Percentiles rank a stretch among this genome's conserved stretches.
phyloP scores from a whole-genome alignment of 2,797 vertebrate genomes.

The Labeo calbasu region DNA sequence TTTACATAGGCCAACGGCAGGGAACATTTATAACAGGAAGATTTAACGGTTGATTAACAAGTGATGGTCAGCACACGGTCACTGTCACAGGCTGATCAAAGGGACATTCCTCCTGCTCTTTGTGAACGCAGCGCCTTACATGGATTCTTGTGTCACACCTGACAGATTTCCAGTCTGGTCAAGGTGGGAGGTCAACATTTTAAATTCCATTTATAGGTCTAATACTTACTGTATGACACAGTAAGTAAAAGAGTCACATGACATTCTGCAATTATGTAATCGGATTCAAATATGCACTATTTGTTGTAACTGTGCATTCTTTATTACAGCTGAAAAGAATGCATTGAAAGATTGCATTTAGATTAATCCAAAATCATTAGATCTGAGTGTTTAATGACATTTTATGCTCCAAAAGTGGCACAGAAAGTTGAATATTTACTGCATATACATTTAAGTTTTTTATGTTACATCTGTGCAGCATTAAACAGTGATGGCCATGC shows the following conservation, averaged over 20 bases:
- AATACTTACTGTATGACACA: neutral
- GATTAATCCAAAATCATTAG: neutral
- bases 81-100: conserved; percentile 29
- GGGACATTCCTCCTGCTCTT: conserved; percentile 53
- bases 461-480: no score
- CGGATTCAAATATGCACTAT: neutral
- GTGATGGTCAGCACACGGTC: conserved; percentile 40
- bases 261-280: neutral
- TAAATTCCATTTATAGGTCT: neutral
- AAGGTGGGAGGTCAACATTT: neutral
- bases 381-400: neutral
- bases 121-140: conserved; percentile 13
- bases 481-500: no score
- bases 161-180: conserved; percentile 3
- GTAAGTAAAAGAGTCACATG: neutral
- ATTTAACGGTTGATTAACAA: conserved; percentile 48
- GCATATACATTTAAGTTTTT: no score
- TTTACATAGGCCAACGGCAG: conserved; percentile 17
- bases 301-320: neutral
- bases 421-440: neutral
- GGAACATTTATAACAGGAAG: conserved; percentile 44
- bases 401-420: neutral
- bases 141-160: conserved; percentile 10
- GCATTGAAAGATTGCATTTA: neutral
- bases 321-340: neutral